Base-by-base conservation (phyloP, 2,797 vertebrate genomes). In the Pagetopsis macropterus region DNA sequence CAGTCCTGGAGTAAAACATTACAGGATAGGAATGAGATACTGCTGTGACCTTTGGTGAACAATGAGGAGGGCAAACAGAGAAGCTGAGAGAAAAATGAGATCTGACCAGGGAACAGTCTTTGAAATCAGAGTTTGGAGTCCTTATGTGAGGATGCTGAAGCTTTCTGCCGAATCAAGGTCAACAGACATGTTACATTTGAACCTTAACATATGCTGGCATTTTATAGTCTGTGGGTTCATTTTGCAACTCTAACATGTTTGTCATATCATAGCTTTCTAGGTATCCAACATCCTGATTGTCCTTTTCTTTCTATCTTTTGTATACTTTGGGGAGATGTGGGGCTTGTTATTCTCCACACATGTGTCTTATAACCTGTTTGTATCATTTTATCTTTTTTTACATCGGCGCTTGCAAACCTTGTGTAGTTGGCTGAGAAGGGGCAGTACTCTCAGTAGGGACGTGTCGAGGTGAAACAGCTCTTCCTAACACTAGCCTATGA, bases 1-100 rank as follows among this genome's bases (percentile, higher is more conserved):
- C 59, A 75, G 79, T 79, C 67, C 61, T 77, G 19, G 54, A 87
- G 72, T 86, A 81, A 86, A 87, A 90, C 65, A 77, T 82, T 77
- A 83, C 75, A 80, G 58, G 81, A 82, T 87, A 82, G 89, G 87
- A 85, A 87, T 80, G 81, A 83, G 70, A 82, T 76, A 84, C 79
- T 50, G 57, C 52, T 59, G 70, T 88, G 85, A 89, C 87, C 86
- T 87, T 85, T 83, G 49, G 68, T 67, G 65, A 83, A 78, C 72
- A 85, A 76, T 65, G 75, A 81, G 82, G 90, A 87, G 71, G 77
- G 76, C 70, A 70, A 74, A 81, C 54, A 68, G 52, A 57, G 60
- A 81, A 50, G 55, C 37, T 6, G 51, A 78, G 66, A 64, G 49
- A 60, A 66, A 81, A 81, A 74, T 56, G 3, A 50, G 54, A 79